These are phyloP conservation scores for Eriosoma lanigerum DNA, from an alignment of 1,140 invertebrate genomes.

Conservation along the genomic window DNA sequence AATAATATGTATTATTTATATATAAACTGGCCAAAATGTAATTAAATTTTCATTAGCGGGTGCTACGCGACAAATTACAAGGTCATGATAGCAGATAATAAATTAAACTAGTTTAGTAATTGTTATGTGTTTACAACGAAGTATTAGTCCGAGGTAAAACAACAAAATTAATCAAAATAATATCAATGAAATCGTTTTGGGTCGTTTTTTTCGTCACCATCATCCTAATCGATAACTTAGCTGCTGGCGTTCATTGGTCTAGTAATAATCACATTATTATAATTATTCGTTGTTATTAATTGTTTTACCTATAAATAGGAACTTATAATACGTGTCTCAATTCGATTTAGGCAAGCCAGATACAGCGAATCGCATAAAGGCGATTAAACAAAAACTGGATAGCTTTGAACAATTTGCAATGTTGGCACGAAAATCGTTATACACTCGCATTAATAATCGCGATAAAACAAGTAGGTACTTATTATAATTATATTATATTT, in stretches of 20 bases:
- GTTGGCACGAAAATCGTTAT: background rate
- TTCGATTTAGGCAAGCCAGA: background rate
- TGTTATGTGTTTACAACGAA: background rate
- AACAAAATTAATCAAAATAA: background rate
- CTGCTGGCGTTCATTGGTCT: background rate
- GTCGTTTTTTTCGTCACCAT: background rate
- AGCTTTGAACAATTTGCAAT: background rate
- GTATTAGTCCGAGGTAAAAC: background rate
- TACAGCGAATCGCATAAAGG: background rate
- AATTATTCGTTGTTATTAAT: background rate
- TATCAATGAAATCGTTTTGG: background rate
- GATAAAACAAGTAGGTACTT: background rate
- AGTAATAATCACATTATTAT: background rate
- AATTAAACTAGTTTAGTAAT: constrained; percentile 13
- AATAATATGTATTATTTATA: background rate
- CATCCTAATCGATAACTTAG: no score
- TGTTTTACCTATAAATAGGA: background rate
- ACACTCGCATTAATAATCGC: background rate
- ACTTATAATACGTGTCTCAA: background rate
- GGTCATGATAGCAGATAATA: background rate
- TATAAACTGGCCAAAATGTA: background rate
- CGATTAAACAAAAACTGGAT: background rate
- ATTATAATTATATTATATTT: no score
- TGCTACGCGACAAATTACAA: constrained; percentile 20
- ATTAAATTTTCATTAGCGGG: constrained; percentile 16